Evolutionary conservation across 1,140 invertebrate species (phyloP).

Genomic region (Brachionus calyciflorus): DNA sequence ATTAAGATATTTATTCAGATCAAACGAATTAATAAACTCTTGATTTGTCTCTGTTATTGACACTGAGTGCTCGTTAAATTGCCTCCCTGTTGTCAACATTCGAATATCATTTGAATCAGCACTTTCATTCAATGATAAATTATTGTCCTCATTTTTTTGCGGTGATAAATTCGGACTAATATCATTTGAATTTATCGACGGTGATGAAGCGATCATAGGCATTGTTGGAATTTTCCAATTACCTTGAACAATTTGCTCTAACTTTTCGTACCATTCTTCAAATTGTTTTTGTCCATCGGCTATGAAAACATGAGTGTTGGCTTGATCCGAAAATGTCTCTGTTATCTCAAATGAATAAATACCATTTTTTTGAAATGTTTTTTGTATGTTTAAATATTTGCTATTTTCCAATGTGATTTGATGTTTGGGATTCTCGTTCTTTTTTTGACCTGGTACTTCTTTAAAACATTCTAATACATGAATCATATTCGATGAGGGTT

Average conservation of each 20-base stretch:
- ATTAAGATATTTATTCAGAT: conserved; percentile 28
- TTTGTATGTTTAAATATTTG: conserved; percentile 1
- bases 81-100: neutral
- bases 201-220: neutral
- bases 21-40: conserved; percentile 25
- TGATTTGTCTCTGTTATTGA: conserved; percentile 11
- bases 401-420: conserved; percentile 9
- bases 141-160: neutral
- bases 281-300: conserved; percentile 23
- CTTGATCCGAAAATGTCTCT: neutral
- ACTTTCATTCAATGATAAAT: conserved; percentile 19
- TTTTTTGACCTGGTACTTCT: conserved; percentile 26
- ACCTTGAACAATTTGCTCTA: neutral
- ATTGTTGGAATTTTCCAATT: neutral
- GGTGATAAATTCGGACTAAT: neutral
- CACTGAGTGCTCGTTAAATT: neutral
- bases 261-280: neutral
- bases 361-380: neutral
- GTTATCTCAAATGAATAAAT: conserved; percentile 18
- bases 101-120: conserved; percentile 20
- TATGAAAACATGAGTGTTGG: neutral
- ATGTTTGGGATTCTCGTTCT: conserved; percentile 36
- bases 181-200: neutral
- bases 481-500: neutral
- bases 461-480: conserved; percentile 34